Conservation (phyloP, 2,888 invertebrate genomes). For the Eupithecia exiguata region DNA sequence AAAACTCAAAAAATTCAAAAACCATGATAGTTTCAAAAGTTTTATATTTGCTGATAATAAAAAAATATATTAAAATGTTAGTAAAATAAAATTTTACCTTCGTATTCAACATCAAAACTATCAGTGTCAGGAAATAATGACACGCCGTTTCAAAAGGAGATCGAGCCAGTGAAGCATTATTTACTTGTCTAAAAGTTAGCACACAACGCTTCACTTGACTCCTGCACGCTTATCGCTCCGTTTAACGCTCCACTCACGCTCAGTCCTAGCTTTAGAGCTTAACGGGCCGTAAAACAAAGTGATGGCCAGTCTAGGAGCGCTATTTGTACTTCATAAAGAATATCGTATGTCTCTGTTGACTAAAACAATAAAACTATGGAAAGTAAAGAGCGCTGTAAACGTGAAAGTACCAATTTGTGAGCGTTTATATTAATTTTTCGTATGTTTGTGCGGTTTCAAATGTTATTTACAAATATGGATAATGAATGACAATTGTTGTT, state of each 20-base stretch:
- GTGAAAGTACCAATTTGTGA: constrained; percentile 45
- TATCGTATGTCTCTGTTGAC: constrained; percentile 62
- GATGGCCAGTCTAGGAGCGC: constrained; percentile 48
- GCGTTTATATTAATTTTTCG: constrained; percentile 39
- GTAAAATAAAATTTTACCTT: too few species aligned
- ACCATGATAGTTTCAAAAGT: too few species aligned
- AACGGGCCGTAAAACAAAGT: constrained; percentile 58
- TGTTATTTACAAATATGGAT: constrained; percentile 29
- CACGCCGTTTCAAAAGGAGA: not conserved
- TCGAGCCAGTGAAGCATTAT: not conserved
- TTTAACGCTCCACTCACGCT: constrained; percentile 22
- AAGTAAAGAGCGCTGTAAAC: constrained; percentile 41
- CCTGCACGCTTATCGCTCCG: not conserved
- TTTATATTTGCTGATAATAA: too few species aligned
- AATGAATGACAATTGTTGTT: not conserved
- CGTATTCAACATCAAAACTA: not conserved
- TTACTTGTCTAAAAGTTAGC: not conserved
- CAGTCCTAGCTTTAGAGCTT: constrained; percentile 20
- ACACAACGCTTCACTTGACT: not conserved
- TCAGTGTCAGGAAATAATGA: not conserved
- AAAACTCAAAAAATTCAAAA: too few species aligned
- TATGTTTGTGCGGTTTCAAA: constrained; percentile 31
- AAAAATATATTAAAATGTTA: too few species aligned
- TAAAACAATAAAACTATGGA: constrained; percentile 46
- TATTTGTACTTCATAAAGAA: constrained; percentile 47